Percentiles rank a stretch among this genome's conserved stretches.
These are phyloP conservation scores for Drosophila trapezifrons DNA, from an alignment of 1,140 invertebrate species.

Conservation along the genomic window DNA sequence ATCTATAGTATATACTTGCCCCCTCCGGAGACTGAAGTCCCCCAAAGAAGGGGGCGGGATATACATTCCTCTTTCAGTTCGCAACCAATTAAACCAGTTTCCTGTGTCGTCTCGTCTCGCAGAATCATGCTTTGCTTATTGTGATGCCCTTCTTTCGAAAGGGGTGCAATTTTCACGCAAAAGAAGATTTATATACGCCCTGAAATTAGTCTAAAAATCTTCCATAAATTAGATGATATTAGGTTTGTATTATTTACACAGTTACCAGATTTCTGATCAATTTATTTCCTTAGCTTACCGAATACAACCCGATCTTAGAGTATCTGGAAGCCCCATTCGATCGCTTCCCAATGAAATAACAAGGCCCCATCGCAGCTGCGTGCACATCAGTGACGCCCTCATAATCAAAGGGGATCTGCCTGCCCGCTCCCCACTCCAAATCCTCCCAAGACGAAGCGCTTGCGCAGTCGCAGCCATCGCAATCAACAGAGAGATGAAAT, in stretches of 20 bases:
- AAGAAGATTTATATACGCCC: too few species aligned
- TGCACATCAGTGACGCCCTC: slow-evolving; percentile 59
- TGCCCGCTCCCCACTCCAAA: slow-evolving; percentile 2
- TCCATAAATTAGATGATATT: too few species aligned
- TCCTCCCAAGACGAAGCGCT: slow-evolving; percentile 17
- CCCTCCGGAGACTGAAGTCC: background rate
- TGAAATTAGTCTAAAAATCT: too few species aligned
- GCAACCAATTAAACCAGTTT: slow-evolving; percentile 76
- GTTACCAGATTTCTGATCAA: too few species aligned
- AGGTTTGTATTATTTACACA: too few species aligned
- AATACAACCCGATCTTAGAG: background rate
- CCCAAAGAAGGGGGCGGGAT: slow-evolving; percentile 8
- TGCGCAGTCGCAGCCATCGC: slow-evolving; percentile 49
- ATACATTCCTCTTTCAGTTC: slow-evolving; percentile 43
- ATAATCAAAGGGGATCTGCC: slow-evolving; percentile 56
- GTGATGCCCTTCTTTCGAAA: background rate
- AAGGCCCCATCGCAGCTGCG: slow-evolving; percentile 38
- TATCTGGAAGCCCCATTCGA: slow-evolving; percentile 36
- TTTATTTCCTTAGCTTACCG: too few species aligned
- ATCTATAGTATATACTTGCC: background rate
- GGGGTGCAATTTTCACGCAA: fast-evolving
- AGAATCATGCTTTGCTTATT: slow-evolving; percentile 13
- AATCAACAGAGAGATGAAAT: slow-evolving; percentile 16
- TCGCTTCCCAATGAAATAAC: slow-evolving; percentile 67
- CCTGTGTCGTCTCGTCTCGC: slow-evolving; percentile 56